These are phyloP conservation scores for Istiophorus platypterus DNA, from an alignment of 2,113 vertebrate species.

Conservation along the genomic window DNA sequence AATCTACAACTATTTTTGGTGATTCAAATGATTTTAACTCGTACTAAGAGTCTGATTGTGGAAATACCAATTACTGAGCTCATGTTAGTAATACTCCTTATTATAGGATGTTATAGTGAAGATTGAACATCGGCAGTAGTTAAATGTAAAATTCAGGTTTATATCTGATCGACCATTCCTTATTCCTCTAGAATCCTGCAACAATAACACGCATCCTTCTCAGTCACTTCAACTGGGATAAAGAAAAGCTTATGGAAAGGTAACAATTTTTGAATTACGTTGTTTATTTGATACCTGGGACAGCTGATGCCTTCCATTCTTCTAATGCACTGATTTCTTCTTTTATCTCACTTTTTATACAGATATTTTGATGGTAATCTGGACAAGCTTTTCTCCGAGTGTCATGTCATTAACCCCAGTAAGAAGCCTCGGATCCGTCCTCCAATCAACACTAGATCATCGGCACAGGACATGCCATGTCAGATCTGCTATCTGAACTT, in stretches of 20 bases:
- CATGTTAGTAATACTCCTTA: background rate
- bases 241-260: conserved; percentile 99
- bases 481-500: conserved; percentile 99
- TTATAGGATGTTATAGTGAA: background rate
- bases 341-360: conserved; percentile 65
- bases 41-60: background rate
- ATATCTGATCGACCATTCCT: conserved; percentile 47
- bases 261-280: conserved; percentile 70
- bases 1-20: background rate
- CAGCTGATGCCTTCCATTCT: background rate
- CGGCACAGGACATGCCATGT: conserved; percentile 99
- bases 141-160: background rate
- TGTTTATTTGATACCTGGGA: background rate
- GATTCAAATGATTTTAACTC: background rate
- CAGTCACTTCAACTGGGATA: conserved; percentile 99
- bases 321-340: background rate
- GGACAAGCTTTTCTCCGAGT: conserved; percentile 99
- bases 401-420: conserved; percentile 99
- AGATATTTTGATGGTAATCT: conserved; percentile 99
- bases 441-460: conserved; percentile 98
- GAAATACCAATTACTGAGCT: background rate
- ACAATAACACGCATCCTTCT: conserved; percentile 99
- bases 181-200: conserved; percentile 92
- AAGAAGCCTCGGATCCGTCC: conserved; percentile 98
- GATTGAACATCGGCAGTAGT: background rate